A percentile compares a stretch with the other conserved stretches of the same genome.
These are phyloP conservation scores for Actenoides lindsayi DNA, from an alignment of 2,113 vertebrate species.

Conservation along the genomic window DNA sequence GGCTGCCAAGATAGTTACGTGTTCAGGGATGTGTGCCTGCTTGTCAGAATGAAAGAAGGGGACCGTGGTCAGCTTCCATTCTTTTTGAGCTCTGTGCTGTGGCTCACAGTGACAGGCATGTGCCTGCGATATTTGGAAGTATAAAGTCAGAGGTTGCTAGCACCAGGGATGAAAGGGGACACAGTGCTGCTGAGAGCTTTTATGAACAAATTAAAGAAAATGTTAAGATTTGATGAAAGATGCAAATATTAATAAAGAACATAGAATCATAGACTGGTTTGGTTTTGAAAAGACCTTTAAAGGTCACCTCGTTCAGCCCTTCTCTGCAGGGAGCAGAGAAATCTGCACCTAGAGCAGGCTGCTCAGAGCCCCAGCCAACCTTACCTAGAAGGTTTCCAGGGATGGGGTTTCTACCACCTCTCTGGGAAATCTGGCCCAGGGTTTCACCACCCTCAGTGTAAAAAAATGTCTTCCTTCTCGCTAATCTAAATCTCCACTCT, in stretches of 20 bases:
- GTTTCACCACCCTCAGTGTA: background rate
- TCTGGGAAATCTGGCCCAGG: background rate
- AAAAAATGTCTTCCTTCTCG: background rate
- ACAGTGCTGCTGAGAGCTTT: background rate
- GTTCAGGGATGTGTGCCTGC: background rate
- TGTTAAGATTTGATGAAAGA: background rate
- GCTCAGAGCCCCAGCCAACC: background rate
- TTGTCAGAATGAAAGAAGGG: background rate
- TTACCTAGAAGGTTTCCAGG: background rate
- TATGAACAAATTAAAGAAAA: background rate
- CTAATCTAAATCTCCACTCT: background rate
- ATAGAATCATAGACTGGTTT: background rate
- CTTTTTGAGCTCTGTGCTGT: background rate
- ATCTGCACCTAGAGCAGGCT: background rate
- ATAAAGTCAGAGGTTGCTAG: background rate
- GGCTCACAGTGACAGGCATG: background rate
- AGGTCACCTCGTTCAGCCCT: background rate
- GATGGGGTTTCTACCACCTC: background rate
- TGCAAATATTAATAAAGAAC: background rate
- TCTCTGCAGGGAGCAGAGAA: background rate
- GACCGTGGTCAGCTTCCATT: background rate
- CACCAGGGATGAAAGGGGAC: background rate
- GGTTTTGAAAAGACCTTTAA: background rate
- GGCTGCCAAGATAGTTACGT: background rate
- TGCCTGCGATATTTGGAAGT: background rate